Evolutionary conservation across 1,140 invertebrate genomes (phyloP), one percentile per base, ranked within the genome.

Genomic region (Macrobrachium nipponense): DNA sequence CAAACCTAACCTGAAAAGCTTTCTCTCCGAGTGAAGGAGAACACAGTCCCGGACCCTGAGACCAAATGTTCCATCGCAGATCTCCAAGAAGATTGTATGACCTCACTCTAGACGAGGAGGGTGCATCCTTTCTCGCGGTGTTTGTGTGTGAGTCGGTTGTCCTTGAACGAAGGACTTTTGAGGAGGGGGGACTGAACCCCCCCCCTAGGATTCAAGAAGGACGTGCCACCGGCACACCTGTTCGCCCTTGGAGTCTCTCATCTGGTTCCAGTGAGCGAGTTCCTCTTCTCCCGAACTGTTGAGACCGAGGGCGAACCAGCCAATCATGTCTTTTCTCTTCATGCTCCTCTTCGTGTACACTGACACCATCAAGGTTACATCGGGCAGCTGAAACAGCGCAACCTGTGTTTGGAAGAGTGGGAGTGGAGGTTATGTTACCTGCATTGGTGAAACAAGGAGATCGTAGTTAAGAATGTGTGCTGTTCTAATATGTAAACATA

Each of bases 271-370:
- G 90, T 98, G 97, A 12, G 96, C 94, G n/a, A 95, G 92, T 91
- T 98, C 97, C 90, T 98, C 97, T 72, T 96, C 95, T 20, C 97
- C 97, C 36, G 96, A 97, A 87, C 96, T 96, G 91, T 96, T 98
- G 90, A 96, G 92, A 15, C 97, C 97, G 73, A 98, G 91, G 83
- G 96, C 96, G 92, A 98, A 97, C 97, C 97, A 98, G 72, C 97
- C 97, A 85, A 98, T 96, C 95, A 98, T 97, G 91, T 98, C 97
- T 90, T 98, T 98, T 86, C 96, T 95, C 89, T 98, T 98, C 92
- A 98, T 97, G 89, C 96, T 95, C 84, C 96, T 95, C 84, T 95
- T 94, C 91, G 97, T 97, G 92, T 98, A 98, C 18, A 98, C 96
- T 0, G 97, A 97, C 70, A 98, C 94, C 94, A 98, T 97, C 76